Conservation (phyloP, 2,797 vertebrate species). For the Streptopelia turtur region DNA sequence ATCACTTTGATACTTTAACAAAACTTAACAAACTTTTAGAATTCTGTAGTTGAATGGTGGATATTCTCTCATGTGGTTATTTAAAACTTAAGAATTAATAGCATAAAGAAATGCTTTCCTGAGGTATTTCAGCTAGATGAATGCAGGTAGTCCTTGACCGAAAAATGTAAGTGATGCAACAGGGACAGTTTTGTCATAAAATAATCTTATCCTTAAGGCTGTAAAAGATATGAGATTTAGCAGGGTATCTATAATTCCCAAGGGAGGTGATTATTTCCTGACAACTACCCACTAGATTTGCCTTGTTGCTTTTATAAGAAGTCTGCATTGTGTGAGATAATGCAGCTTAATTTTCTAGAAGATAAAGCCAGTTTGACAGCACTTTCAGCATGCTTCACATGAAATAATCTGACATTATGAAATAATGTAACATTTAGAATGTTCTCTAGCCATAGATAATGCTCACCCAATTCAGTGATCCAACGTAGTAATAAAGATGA, state of each 20-base stretch:
- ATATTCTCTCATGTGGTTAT: neutral
- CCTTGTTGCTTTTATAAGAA: conserved; percentile 62
- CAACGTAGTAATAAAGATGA: neutral
- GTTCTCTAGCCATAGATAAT: conserved; percentile 7
- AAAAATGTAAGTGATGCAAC: conserved; percentile 46
- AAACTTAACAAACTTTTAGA: neutral
- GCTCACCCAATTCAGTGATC: neutral
- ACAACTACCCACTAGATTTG: conserved; percentile 59
- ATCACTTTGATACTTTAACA: neutral
- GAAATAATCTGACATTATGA: conserved; percentile 60
- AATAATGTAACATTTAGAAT: conserved; percentile 55
- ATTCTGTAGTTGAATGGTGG: neutral
- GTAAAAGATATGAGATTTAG: conserved; percentile 60
- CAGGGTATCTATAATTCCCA: conserved; percentile 67
- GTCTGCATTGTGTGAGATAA: conserved; percentile 69
- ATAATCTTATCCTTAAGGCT: conserved; percentile 52
- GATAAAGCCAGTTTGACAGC: conserved; percentile 73
- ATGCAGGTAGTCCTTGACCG: conserved; percentile 19
- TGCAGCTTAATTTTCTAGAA: conserved; percentile 71
- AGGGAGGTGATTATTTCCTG: conserved; percentile 68
- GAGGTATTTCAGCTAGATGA: conserved; percentile 16
- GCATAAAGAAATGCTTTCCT: neutral
- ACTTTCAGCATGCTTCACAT: conserved; percentile 56
- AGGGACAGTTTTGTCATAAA: conserved; percentile 65
- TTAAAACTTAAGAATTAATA: conserved; percentile 45